Percentiles rank a stretch among this genome's conserved stretches.
These are phyloP conservation scores for Drosophila lutescens DNA, from an alignment of 2,888 invertebrate genomes.

Conservation along the genomic window DNA sequence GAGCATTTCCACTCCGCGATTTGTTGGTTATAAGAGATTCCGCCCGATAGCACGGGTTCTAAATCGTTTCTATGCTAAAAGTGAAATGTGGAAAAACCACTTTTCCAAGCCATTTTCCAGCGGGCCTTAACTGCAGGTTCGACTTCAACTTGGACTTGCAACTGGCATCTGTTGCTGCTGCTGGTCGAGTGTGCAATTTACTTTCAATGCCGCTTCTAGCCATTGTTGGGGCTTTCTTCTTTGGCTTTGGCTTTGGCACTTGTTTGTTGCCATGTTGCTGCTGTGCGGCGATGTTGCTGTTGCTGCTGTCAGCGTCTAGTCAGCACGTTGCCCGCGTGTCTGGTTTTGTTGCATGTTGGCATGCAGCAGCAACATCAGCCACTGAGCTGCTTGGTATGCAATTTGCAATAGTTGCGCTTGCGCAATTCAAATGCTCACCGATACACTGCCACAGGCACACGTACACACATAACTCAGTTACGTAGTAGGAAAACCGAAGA, in stretches of 20 bases:
- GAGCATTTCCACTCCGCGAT: background rate
- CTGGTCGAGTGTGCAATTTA: slow-evolving; percentile 64
- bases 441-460: slow-evolving; percentile 30
- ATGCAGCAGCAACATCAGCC: slow-evolving; percentile 56
- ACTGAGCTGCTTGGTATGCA: slow-evolving; percentile 71
- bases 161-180: slow-evolving; percentile 40
- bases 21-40: background rate
- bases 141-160: slow-evolving; percentile 42
- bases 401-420: slow-evolving; percentile 78
- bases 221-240: slow-evolving; percentile 64
- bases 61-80: slow-evolving; percentile 79
- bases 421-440: slow-evolving; percentile 74
- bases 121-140: slow-evolving; percentile 5
- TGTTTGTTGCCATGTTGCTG: slow-evolving; percentile 43
- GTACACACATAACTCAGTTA: slow-evolving; percentile 68
- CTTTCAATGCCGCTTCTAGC: slow-evolving; percentile 64
- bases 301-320: slow-evolving; percentile 65
- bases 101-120: slow-evolving; percentile 52
- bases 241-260: slow-evolving; percentile 62
- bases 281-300: slow-evolving; percentile 29
- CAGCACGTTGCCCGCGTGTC: slow-evolving; percentile 77
- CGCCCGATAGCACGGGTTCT: slow-evolving; percentile 60
- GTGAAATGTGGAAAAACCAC: slow-evolving; percentile 76
- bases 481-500: slow-evolving; percentile 51
- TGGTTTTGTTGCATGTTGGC: slow-evolving; percentile 78